Conservation (phyloP, 2,888 invertebrate genomes). For the Malthinus seriepunctatus region DNA sequence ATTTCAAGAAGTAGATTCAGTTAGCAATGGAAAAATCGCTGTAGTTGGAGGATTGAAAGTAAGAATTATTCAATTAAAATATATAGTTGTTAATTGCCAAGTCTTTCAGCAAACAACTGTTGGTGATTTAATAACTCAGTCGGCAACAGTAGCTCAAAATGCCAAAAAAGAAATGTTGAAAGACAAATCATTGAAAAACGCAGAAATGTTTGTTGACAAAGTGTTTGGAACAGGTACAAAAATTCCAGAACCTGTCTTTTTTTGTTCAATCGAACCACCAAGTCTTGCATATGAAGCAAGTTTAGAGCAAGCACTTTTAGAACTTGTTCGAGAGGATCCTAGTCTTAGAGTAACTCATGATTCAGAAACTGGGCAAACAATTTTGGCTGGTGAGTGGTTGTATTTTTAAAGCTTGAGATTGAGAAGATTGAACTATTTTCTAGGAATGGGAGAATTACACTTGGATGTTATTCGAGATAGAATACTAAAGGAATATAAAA, state of each 20-base stretch:
- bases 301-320: constrained; percentile 78
- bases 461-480: constrained; percentile 92
- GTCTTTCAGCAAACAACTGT: constrained; percentile 65
- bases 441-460: constrained; percentile 98
- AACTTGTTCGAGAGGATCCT: constrained; percentile 89
- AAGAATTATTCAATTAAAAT: constrained; percentile 33
- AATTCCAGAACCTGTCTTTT: constrained; percentile 93
- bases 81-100: no score
- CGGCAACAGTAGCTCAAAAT: constrained; percentile 59
- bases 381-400: constrained; percentile 67
- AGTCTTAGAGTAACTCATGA: constrained; percentile 78
- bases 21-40: constrained; percentile 82
- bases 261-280: constrained; percentile 94
- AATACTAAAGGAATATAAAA: constrained; percentile 83
- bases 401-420: neutral
- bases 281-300: constrained; percentile 73
- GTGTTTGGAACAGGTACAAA: constrained; percentile 62
- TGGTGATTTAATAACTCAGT: constrained; percentile 74
- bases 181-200: constrained; percentile 41
- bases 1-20: constrained; percentile 70
- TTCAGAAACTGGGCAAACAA: constrained; percentile 82
- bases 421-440: constrained; percentile 26
- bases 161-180: constrained; percentile 59
- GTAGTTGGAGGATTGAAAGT: constrained; percentile 87
- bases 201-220: constrained; percentile 46